Evolutionary conservation across 2,888 invertebrate genomes (phyloP), one percentile per base, ranked within the genome.

Genomic region (Eristalinus aeneus): DNA sequence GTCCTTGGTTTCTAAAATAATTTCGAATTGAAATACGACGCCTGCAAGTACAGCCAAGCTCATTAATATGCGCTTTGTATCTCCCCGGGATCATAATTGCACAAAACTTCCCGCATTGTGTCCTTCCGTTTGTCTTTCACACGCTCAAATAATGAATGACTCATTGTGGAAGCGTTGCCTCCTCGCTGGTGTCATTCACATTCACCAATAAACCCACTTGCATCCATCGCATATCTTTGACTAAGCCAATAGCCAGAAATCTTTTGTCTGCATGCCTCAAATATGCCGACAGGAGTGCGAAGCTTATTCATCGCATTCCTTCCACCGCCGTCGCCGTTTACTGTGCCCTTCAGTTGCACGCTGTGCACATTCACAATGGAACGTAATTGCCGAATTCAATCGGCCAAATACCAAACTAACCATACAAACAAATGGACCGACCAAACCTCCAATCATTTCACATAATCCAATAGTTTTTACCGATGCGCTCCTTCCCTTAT

Each of bases 401-500:
- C 36, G 31, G 54, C 60, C 79, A 31, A 46, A 46, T 16, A 34
- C 34, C 34, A 34, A 63, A 63, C 36, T 27, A 53, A 65, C 60
- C 63, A 56, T 63, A 78, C 64, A 65, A 46, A 58, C 64, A 60
- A 79, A 79, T 54, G 60, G 36, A 67, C 20, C 53, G 22, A 72
- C 72, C 67, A 60, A 53, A 60, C n/a, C 78, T 60, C 22, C 79
- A 72, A 72, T 72, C 71, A 32, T 72, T 60, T 61, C 46, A 54
- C 31, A 54, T 36, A 64, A 77, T 64, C 32, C 46, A 69, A 39
- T 63, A 58, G 27, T 76, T 63, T 58, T 63, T 12, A 56, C 11
- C 58, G 39, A 20, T 64, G 8, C 46, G 46, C 32, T 89, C 88
- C 65, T 12, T n/a, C n/a, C 65, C 65, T 58, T 83, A 84, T 72